Evolutionary conservation across 2,797 vertebrate species (phyloP).

Genomic region (Acanthiza pusilla): DNA sequence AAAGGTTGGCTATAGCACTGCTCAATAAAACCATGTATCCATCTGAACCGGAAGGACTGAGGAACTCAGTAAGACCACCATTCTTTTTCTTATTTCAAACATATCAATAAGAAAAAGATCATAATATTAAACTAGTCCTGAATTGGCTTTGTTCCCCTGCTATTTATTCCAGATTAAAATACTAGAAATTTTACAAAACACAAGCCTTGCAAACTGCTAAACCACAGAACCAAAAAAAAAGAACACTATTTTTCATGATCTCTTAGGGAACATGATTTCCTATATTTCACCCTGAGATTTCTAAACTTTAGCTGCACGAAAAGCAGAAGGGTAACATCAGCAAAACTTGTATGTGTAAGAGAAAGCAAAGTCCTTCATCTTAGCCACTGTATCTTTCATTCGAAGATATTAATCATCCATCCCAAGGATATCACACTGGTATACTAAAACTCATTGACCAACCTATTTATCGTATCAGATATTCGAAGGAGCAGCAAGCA

Average conservation of each 20-base stretch:
- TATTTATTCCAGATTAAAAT: neutral
- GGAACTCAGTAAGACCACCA: neutral
- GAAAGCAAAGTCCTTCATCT: neutral
- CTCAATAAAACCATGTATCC: neutral
- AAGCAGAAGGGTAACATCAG: neutral
- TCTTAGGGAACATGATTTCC: neutral
- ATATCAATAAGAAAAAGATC: neutral
- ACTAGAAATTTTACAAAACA: neutral
- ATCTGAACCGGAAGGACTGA: neutral
- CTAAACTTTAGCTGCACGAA: neutral
- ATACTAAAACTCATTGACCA: neutral
- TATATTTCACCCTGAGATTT: neutral
- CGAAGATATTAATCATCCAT: neutral
- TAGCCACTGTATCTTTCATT: neutral
- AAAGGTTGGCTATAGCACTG: neutral
- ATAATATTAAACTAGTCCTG: neutral
- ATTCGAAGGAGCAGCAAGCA: neutral
- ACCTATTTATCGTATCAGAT: neutral
- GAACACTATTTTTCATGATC: rapidly evolving
- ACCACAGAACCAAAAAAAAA: neutral
- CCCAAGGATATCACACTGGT: neutral
- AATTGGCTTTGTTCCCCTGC: neutral
- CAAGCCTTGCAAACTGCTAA: neutral
- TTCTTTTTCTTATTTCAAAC: neutral
- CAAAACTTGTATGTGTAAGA: neutral